Evolutionary conservation across 2,888 invertebrate species (phyloP).

Genomic region (Nebria salina): DNA sequence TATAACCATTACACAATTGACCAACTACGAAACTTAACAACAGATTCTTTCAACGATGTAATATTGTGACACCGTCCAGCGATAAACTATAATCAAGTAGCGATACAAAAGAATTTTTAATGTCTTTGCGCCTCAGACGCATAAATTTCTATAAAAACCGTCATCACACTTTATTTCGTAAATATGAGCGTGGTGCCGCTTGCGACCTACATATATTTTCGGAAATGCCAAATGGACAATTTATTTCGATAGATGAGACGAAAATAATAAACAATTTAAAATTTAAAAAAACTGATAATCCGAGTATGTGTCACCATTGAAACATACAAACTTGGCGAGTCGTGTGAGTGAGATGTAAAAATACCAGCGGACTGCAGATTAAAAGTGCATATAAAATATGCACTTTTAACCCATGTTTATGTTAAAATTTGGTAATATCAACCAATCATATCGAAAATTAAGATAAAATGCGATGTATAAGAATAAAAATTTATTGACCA

Average conservation of each 20-base stretch:
- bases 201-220: no score
- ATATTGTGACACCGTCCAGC: slow-evolving; percentile 40
- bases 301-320: neutral
- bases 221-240: neutral
- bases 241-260: neutral
- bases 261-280: neutral
- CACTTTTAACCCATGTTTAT: neutral
- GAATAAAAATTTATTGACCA: no score
- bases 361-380: neutral
- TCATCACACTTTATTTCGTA: neutral
- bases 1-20: neutral
- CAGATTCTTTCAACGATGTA: slow-evolving; percentile 39
- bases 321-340: neutral
- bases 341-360: neutral
- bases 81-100: slow-evolving; percentile 46
- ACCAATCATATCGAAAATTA: neutral
- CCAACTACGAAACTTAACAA: neutral
- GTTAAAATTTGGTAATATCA: neutral
- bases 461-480: neutral
- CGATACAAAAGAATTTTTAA: slow-evolving; percentile 27
- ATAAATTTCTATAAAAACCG: slow-evolving; percentile 14
- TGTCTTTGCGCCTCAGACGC: neutral
- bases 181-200: neutral
- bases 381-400: neutral
- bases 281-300: neutral